A percentile compares a stretch with the other conserved stretches of the same genome.
Evolutionary conservation across 2,888 invertebrate genomes (phyloP).

Genomic region (Blastobasis adustella): DNA sequence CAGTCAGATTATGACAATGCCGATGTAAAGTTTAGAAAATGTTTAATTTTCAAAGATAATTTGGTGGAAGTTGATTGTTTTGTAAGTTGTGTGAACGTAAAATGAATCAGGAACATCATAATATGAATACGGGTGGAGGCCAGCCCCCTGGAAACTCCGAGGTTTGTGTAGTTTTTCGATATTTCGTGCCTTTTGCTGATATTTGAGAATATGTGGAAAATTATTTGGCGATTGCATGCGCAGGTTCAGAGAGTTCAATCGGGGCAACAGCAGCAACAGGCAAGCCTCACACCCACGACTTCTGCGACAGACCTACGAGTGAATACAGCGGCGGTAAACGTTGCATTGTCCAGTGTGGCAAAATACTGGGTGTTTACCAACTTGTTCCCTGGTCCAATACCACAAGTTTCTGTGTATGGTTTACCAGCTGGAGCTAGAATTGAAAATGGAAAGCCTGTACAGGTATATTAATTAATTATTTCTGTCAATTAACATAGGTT

Average conservation of each 20-base stretch:
- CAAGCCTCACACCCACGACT: conserved; percentile 59
- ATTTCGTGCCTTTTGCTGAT: conserved; percentile 25
- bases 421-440: conserved; percentile 76
- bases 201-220: conserved; percentile 25
- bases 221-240: conserved; percentile 41
- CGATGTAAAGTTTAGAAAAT: conserved; percentile 62
- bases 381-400: conserved; percentile 84
- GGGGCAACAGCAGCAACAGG: conserved; percentile 28
- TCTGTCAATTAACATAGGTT: not conserved
- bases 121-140: conserved; percentile 76
- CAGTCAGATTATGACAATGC: conserved; percentile 76
- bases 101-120: conserved; percentile 71
- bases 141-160: conserved; percentile 72
- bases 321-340: conserved; percentile 79
- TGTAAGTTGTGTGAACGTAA: conserved; percentile 38
- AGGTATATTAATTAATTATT: conserved; percentile 47
- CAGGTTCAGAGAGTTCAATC: conserved; percentile 55
- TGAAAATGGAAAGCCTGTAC: conserved; percentile 77
- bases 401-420: conserved; percentile 83
- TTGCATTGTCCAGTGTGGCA: conserved; percentile 84
- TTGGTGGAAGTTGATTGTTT: conserved; percentile 33
- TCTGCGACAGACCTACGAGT: conserved; percentile 78
- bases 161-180: conserved; percentile 49
- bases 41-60: conserved; percentile 57
- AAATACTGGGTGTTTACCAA: conserved; percentile 91